phyloP scores from a whole-genome alignment of 2,888 invertebrate species.

The Idaea straminata region DNA sequence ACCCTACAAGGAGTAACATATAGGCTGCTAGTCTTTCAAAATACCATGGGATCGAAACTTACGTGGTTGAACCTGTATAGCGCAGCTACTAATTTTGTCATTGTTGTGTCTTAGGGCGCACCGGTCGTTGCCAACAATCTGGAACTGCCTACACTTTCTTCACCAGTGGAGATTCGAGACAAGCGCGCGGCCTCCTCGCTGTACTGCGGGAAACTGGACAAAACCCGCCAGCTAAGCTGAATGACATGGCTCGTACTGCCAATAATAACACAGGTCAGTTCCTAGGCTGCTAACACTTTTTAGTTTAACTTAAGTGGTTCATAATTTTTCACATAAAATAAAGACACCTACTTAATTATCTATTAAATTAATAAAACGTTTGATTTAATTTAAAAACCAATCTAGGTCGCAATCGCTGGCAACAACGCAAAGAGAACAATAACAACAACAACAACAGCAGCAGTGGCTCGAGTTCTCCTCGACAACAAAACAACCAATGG shows the following conservation, averaged over 20 bases:
- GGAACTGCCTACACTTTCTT: constrained; percentile 99
- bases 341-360: too few species aligned
- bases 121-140: constrained; percentile 94
- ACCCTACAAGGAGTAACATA: too few species aligned
- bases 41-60: too few species aligned
- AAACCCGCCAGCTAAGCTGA: constrained; percentile 88
- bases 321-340: too few species aligned
- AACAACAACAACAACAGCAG: constrained; percentile 55
- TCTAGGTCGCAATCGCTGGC: constrained; percentile 81
- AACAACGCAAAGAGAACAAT: constrained; percentile 79
- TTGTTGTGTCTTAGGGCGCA: constrained; percentile 80
- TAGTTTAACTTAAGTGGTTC: too few species aligned
- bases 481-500: constrained; percentile 77
- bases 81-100: neutral
- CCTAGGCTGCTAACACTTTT: too few species aligned
- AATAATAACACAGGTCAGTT: constrained; percentile 70
- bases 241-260: constrained; percentile 84
- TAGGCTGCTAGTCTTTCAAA: neutral
- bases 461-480: constrained; percentile 72
- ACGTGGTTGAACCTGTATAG: neutral
- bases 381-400: neutral
- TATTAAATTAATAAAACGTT: too few species aligned
- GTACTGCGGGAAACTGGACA: constrained; percentile 97
- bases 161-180: constrained; percentile 93
- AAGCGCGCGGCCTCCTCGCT: constrained; percentile 94